phyloP scores from a whole-genome alignment of 2,797 vertebrate species.

The Myotis findleyi region DNA sequence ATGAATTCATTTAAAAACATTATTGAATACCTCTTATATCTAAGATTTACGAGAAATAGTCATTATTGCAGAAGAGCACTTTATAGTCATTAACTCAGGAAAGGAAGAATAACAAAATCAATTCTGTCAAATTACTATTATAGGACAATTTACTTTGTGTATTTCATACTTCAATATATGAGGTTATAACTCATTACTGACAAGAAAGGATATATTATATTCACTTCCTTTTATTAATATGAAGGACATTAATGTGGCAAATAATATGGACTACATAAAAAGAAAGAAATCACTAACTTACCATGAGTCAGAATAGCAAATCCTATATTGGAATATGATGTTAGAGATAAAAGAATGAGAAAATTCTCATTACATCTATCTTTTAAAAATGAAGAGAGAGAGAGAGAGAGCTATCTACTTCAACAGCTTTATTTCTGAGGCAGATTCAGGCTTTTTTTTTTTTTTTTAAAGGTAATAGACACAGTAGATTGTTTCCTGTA shows the following conservation, averaged over 20 bases:
- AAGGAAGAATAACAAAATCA: constrained; percentile 38
- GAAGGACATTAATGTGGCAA: neutral
- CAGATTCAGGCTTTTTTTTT: neutral
- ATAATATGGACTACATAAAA: neutral
- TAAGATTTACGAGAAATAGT: constrained; percentile 12
- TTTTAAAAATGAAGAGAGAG: neutral
- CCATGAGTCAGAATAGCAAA: neutral
- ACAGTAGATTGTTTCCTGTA: constrained; percentile 51
- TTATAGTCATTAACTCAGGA: constrained; percentile 44
- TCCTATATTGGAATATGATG: neutral
- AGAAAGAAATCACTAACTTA: neutral
- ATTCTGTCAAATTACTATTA: constrained; percentile 41
- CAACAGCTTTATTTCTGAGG: constrained; percentile 7
- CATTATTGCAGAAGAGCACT: neutral
- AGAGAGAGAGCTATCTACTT: neutral
- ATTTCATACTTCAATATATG: constrained; percentile 48
- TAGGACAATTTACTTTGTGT: constrained; percentile 32
- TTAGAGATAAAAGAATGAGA: constrained; percentile 10
- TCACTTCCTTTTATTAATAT: constrained; percentile 58
- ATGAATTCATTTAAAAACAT: constrained; percentile 31
- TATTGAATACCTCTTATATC: neutral
- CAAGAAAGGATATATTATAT: constrained; percentile 16
- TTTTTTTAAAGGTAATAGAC: constrained; percentile 16
- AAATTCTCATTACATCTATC: neutral
- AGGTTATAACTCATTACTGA: constrained; percentile 47